These are phyloP conservation scores for Hemibagrus guttatus DNA, from an alignment of 2,797 vertebrate species.

Conservation along the genomic window DNA sequence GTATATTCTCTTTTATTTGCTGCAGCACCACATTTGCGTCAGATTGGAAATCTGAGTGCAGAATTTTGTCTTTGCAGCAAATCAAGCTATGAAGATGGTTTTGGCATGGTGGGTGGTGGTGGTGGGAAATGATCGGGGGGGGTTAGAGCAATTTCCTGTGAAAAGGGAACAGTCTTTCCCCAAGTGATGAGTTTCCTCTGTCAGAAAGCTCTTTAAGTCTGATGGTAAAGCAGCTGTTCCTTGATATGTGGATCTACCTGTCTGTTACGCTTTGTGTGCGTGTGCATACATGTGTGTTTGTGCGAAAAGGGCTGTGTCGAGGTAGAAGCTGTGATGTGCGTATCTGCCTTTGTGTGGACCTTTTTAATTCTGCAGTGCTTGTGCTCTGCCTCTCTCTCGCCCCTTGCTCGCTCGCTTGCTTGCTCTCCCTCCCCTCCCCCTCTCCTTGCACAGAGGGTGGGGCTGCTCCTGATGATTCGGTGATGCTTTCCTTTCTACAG, in stretches of 20 bases:
- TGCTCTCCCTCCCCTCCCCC: slow-evolving; percentile 59
- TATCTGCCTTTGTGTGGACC: slow-evolving; percentile 8
- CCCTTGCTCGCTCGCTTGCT: slow-evolving; percentile 54
- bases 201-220: not conserved
- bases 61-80: slow-evolving; percentile 18
- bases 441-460: slow-evolving; percentile 63
- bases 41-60: not conserved
- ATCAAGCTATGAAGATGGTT: not conserved
- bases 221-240: not conserved
- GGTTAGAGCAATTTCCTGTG: not conserved
- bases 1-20: not conserved
- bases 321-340: not conserved
- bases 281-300: not conserved
- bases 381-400: slow-evolving; percentile 48
- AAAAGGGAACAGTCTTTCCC: not conserved
- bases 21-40: slow-evolving; percentile 9
- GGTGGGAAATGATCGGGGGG: not conserved
- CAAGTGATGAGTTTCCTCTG: not conserved
- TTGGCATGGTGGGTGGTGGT: not conserved
- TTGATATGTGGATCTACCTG: not conserved
- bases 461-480: slow-evolving; percentile 57
- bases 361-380: slow-evolving; percentile 42
- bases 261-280: not conserved
- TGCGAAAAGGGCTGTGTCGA: not conserved
- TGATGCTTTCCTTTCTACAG: slow-evolving; percentile 48